Base-by-base conservation (phyloP, 2,113 vertebrate genomes). In the Dunckerocampus dactyliophorus region DNA sequence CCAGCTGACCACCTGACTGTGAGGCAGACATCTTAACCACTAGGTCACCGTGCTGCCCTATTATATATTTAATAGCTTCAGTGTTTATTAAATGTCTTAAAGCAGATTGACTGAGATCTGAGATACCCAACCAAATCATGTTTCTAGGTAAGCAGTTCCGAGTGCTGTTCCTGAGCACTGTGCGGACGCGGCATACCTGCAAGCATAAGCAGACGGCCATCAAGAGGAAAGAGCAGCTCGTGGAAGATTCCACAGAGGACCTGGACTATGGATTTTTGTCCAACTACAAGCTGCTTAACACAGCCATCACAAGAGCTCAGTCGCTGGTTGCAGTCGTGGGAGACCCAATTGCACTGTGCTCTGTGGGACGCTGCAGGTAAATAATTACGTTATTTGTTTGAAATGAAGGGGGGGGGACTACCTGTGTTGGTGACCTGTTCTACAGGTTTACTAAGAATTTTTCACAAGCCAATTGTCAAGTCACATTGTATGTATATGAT, bases 211-310 rank as follows among this genome's bases (percentile, higher is more conserved):
- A 98, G 90, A 97, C 95, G 0, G 95, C 96, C 65, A 98, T 98
- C 84, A 98, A 97, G 87, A 92, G 96, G 67, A 98, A 98, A 88
- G 97, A 99, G 60, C 97, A 99, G 83, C 90, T 98, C 46, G 89
- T 97, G 76, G 96, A 98, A 88, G 97, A 99, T 85, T 98, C 97
- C 3, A 98, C 95, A 0, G 96, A 98, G 67, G 97, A 99, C 69
- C 91, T 99, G 61, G 97, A 99, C 90, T 98, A 98, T 21, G 97
- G 97, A 69, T 99, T 99, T 88, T 88, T 99, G 59, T 99, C 97
- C 62, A 98, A 99, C 88, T 98, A 98, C 89, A 98, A 98, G 82
- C 95, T 99, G 67, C 95, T 99, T 50, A 99, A 99, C 87, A 99
- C 97, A 28, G 97, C 96, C 90, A 98, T 99, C 88, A 99, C 97